Conservation (phyloP, 2,888 invertebrate species). For the Melanargia galathea region DNA sequence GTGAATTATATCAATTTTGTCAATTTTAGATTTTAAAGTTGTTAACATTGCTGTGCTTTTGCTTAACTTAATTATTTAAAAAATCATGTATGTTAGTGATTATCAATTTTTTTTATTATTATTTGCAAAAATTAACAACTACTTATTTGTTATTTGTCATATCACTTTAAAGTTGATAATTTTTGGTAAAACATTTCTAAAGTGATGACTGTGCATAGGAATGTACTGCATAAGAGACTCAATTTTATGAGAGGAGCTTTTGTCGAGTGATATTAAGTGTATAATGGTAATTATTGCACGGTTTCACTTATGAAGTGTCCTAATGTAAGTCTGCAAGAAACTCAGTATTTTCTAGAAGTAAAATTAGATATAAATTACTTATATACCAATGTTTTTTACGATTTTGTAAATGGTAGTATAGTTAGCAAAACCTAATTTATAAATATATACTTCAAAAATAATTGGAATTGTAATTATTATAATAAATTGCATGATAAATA, state of each 20-base stretch:
- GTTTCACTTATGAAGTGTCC: conserved; percentile 68
- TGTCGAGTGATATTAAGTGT: conserved; percentile 69
- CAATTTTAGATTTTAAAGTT: conserved; percentile 80
- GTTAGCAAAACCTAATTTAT: conserved; percentile 72
- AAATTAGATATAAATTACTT: conserved; percentile 68
- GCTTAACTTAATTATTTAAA: conserved; percentile 48
- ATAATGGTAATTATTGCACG: conserved; percentile 67
- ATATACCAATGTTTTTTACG: conserved; percentile 70
- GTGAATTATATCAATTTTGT: conserved; percentile 81
- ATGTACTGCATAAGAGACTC: conserved; percentile 56
- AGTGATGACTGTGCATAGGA: conserved; percentile 74
- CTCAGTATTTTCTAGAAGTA: conserved; percentile 75
- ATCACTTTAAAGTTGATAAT: conserved; percentile 29
- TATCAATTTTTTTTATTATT: conserved; percentile 32
- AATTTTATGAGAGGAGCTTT: conserved; percentile 65
- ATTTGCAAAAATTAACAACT: conserved; percentile 37
- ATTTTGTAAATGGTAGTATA: conserved; percentile 75
- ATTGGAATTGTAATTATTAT: conserved; percentile 62
- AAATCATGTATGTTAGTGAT: conserved; percentile 33
- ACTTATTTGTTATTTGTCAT: conserved; percentile 24
- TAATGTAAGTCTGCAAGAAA: conserved; percentile 67
- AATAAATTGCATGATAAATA: conserved; percentile 57
- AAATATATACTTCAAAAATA: conserved; percentile 44
- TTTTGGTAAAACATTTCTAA: conserved; percentile 49
- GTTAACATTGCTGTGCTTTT: conserved; percentile 63